Conservation (phyloP, 2,113 vertebrate species). For the Centropus unirufus region DNA sequence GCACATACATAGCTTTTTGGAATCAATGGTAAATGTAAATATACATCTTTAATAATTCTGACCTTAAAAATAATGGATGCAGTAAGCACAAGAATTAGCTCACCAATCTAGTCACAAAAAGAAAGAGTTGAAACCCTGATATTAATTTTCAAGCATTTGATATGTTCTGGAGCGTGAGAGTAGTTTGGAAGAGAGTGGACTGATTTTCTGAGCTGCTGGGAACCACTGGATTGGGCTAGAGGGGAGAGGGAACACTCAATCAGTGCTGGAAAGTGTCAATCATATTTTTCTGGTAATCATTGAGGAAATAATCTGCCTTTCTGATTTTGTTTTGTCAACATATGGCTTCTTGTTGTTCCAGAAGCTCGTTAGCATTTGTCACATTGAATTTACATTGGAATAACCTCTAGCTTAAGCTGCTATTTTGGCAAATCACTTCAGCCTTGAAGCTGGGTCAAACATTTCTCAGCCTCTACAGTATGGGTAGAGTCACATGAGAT, state of each 20-base stretch:
- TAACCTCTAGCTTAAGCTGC: slow-evolving; percentile 19
- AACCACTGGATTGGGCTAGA: neutral
- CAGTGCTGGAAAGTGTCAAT: neutral
- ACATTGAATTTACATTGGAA: slow-evolving; percentile 14
- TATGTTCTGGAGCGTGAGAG: neutral
- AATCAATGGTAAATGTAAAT: neutral
- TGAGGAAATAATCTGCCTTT: slow-evolving; percentile 25
- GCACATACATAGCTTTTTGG: neutral
- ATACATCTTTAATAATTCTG: neutral
- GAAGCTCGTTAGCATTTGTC: slow-evolving; percentile 40
- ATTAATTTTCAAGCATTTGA: neutral
- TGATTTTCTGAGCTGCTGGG: neutral
- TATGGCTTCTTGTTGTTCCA: slow-evolving; percentile 23
- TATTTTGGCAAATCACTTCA: slow-evolving; percentile 4
- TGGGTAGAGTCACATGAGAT: neutral
- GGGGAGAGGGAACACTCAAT: neutral
- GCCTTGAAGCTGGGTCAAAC: neutral
- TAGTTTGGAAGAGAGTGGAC: neutral
- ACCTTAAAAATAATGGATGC: neutral
- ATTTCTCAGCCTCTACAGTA: neutral
- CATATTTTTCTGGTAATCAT: neutral
- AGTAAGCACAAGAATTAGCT: neutral
- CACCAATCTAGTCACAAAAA: neutral
- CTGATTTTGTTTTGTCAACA: slow-evolving; percentile 23
- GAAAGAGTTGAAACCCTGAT: neutral